phyloP scores from a whole-genome alignment of 2,797 vertebrate species.

The Acanthurus leucopareius region DNA sequence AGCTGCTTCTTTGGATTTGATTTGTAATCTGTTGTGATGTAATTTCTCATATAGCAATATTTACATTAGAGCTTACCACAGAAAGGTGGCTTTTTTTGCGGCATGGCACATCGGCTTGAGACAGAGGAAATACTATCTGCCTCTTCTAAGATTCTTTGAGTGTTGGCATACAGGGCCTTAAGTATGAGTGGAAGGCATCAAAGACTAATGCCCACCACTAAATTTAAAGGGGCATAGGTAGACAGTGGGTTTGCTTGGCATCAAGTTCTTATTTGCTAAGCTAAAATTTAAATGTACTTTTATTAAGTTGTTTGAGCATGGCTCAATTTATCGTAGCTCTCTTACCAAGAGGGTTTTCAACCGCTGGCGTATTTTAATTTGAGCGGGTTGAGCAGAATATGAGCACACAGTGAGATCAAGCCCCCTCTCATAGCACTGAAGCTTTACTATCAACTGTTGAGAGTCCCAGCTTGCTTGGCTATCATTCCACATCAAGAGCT shows the following conservation, averaged over 20 bases:
- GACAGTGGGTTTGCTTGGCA: not conserved
- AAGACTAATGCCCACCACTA: conserved; percentile 22
- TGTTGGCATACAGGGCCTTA: not conserved
- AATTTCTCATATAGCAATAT: conserved; percentile 17
- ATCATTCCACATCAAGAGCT: conserved; percentile 65
- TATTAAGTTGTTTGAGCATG: not conserved
- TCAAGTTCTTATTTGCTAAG: conserved; percentile 4
- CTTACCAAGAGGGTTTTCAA: not conserved
- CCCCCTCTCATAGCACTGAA: not conserved
- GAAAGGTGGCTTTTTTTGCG: conserved; percentile 21
- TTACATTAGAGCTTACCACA: not conserved
- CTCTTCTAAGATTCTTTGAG: conserved; percentile 12
- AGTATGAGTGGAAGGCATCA: not conserved
- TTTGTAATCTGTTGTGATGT: conserved; percentile 26
- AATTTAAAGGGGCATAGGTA: not conserved
- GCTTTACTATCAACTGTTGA: conserved; percentile 21
- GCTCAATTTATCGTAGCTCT: conserved; percentile 8
- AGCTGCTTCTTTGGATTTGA: conserved; percentile 39
- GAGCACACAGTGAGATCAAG: conserved; percentile 35
- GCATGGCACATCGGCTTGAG: conserved; percentile 28
- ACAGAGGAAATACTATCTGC: not conserved
- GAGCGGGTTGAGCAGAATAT: conserved; percentile 22
- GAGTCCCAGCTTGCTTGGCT: conserved; percentile 40
- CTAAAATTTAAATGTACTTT: conserved; percentile 11
- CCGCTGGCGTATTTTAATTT: conserved; percentile 6